Evolutionary conservation across 2,113 vertebrate species (phyloP).

Genomic region (Phylloscopus trochilus): DNA sequence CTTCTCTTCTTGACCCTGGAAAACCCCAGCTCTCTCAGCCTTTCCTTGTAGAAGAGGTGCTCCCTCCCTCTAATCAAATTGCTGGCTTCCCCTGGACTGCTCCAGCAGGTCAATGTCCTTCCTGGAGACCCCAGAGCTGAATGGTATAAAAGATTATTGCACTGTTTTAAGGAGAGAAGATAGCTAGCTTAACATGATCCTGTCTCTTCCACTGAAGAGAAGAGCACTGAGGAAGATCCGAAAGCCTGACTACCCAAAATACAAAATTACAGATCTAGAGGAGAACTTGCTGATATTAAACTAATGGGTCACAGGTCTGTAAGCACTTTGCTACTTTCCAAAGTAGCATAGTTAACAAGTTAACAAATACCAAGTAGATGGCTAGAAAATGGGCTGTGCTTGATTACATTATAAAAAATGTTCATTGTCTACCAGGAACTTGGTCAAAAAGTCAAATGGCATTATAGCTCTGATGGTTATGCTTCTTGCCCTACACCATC

Average conservation of each 20-base stretch:
- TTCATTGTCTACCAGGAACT: neutral
- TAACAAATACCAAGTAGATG: neutral
- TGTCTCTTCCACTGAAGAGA: neutral
- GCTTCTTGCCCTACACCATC: neutral
- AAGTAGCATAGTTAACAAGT: neutral
- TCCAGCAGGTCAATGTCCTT: neutral
- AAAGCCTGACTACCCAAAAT: neutral
- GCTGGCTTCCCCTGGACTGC: neutral
- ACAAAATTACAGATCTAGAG: neutral
- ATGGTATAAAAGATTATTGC: neutral
- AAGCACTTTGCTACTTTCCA: neutral
- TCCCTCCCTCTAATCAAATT: neutral
- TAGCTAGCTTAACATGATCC: neutral
- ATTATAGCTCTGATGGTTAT: neutral
- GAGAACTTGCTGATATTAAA: neutral
- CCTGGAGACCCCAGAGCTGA: neutral
- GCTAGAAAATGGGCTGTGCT: neutral
- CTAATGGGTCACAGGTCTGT: neutral
- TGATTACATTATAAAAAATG: neutral
- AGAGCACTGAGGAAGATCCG: neutral
- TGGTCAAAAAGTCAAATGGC: neutral
- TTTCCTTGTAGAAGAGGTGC: neutral
- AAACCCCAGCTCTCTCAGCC: neutral
- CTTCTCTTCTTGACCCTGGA: neutral
- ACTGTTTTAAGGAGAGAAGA: neutral